Evolutionary conservation across 2,113 vertebrate species (phyloP).

Genomic region (Gymnogyps californianus): DNA sequence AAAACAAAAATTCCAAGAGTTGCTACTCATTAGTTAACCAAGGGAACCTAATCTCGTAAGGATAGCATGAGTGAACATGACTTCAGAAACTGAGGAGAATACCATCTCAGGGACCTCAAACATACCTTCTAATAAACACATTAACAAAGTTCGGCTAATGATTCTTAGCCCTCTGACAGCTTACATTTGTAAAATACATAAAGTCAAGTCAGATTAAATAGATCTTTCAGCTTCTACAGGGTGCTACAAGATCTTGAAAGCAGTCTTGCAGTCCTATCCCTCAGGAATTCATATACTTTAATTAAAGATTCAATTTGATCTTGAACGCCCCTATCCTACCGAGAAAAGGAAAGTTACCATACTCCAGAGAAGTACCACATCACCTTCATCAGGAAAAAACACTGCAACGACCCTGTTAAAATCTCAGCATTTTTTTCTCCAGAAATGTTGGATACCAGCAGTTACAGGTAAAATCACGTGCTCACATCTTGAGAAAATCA

Average conservation of each 20-base stretch:
- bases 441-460: not conserved
- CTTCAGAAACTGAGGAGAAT: not conserved
- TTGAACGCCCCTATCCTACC: not conserved
- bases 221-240: constrained; percentile 13
- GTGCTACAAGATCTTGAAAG: constrained; percentile 12
- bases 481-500: not conserved
- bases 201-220: not conserved
- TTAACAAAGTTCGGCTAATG: not conserved
- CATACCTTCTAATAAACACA: not conserved
- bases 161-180: not conserved
- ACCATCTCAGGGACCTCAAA: not conserved
- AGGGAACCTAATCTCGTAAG: not conserved
- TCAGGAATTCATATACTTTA: constrained; percentile 17
- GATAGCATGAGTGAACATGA: rapidly evolving
- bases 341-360: not conserved
- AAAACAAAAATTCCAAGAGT: not conserved
- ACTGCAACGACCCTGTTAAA: not conserved
- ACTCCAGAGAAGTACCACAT: not conserved
- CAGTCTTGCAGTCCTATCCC: not conserved
- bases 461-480: not conserved
- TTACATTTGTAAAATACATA: not conserved
- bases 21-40: not conserved
- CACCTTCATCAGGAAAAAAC: not conserved
- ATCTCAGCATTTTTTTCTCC: not conserved
- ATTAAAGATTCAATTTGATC: constrained; percentile 32